A percentile compares a stretch with the other conserved stretches of the same genome.
Evolutionary conservation across 2,113 vertebrate species (phyloP).

Genomic region (Oxygymnocypris stewartii): DNA sequence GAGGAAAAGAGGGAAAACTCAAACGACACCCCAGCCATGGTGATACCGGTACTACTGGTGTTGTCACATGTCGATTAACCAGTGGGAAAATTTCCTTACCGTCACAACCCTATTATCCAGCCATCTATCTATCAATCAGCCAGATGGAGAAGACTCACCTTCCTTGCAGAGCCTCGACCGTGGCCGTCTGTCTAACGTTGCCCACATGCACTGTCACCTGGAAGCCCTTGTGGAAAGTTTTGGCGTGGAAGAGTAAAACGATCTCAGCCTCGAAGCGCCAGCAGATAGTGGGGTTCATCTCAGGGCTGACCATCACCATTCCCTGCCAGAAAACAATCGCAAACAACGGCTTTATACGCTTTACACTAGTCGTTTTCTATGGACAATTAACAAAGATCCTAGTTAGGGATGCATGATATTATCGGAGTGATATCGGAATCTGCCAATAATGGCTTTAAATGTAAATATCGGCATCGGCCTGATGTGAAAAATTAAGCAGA

Average conservation of each 20-base stretch:
- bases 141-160: constrained; percentile 76
- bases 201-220: constrained; percentile 97
- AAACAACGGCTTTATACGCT: too few species aligned
- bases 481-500: too few species aligned
- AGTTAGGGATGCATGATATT: too few species aligned
- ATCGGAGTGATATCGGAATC: too few species aligned
- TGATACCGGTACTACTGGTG: too few species aligned
- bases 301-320: constrained; percentile 98
- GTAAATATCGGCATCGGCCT: too few species aligned
- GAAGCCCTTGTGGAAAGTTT: constrained; percentile 95
- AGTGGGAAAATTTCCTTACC: too few species aligned
- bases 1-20: too few species aligned
- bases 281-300: constrained; percentile 97
- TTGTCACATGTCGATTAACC: too few species aligned
- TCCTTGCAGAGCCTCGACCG: constrained; percentile 90
- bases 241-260: constrained; percentile 93
- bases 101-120: not conserved
- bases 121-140: not conserved
- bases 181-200: constrained; percentile 93
- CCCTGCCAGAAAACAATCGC: constrained; percentile 73
- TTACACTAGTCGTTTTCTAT: not conserved
- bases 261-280: constrained; percentile 97
- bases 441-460: too few species aligned
- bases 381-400: not conserved
- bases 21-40: too few species aligned